These are phyloP conservation scores for Chiridota heheva DNA, from an alignment of 35 echinoderm and acorn worm species.

Conservation along the genomic window DNA sequence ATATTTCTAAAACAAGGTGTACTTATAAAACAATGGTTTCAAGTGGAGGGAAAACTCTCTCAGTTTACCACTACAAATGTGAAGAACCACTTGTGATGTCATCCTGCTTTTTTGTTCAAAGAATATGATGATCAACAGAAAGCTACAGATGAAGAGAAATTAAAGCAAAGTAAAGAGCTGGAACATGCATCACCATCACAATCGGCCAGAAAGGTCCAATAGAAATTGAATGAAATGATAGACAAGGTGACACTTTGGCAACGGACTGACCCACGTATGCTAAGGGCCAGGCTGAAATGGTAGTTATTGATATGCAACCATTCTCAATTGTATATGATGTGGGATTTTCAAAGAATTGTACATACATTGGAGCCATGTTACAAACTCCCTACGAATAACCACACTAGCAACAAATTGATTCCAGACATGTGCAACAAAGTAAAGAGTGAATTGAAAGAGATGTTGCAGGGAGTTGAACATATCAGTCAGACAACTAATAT, in stretches of 20 bases:
- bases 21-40: too few relatives aligned
- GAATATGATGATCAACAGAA: neutral
- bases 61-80: neutral
- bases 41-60: neutral
- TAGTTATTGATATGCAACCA: too few relatives aligned
- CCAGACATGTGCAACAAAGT: neutral
- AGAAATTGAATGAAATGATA: too few relatives aligned
- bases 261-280: too few relatives aligned
- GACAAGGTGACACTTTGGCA: too few relatives aligned
- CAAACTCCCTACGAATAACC: neutral
- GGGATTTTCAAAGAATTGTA: neutral
- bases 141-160: neutral
- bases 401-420: neutral
- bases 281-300: too few relatives aligned
- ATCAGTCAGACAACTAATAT: conserved; percentile 20
- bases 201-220: too few relatives aligned
- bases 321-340: neutral
- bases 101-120: neutral
- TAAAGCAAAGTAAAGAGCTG: neutral
- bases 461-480: neutral
- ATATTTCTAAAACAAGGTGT: too few relatives aligned
- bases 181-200: neutral
- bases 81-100: neutral
- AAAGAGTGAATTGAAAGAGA: neutral
- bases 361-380: neutral